Conservation (phyloP, 2,888 invertebrate genomes). For the Melolontha melolontha region DNA sequence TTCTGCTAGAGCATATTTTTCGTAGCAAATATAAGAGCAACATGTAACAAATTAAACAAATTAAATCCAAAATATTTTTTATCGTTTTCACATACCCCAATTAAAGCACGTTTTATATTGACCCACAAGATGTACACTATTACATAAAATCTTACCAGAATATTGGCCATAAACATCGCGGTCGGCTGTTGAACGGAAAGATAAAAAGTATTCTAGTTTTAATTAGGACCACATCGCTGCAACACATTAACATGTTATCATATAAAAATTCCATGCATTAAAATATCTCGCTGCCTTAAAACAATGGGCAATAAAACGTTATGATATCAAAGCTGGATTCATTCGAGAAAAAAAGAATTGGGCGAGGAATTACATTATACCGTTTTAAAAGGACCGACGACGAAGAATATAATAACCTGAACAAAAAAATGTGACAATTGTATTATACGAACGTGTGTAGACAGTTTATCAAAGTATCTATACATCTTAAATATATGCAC, state of each 20-base stretch:
- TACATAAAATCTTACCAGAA: not conserved
- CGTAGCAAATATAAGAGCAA: too few species aligned
- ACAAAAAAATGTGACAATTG: constrained; percentile 37
- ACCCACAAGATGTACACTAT: too few species aligned
- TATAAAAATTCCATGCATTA: constrained; percentile 55
- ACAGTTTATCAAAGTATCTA: constrained; percentile 36
- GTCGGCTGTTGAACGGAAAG: not conserved
- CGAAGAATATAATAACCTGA: constrained; percentile 8
- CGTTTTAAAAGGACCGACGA: constrained; percentile 9
- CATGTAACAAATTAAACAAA: too few species aligned
- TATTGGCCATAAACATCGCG: not conserved
- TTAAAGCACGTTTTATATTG: too few species aligned
- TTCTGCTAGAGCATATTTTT: too few species aligned
- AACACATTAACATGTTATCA: constrained; percentile 54
- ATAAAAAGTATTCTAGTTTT: constrained; percentile 39
- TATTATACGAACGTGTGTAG: constrained; percentile 29
- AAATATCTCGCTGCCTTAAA: constrained; percentile 55
- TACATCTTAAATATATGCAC: too few species aligned
- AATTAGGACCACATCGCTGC: constrained; percentile 32
- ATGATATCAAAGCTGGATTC: constrained; percentile 57
- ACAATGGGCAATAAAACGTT: constrained; percentile 64
- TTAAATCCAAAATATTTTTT: too few species aligned
- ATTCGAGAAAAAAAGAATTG: constrained; percentile 10
- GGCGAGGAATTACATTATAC: constrained; percentile 2
- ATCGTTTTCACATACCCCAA: too few species aligned